Conservation (phyloP, 2,113 vertebrate genomes). For the sheep (Ovis aries) region DNA sequence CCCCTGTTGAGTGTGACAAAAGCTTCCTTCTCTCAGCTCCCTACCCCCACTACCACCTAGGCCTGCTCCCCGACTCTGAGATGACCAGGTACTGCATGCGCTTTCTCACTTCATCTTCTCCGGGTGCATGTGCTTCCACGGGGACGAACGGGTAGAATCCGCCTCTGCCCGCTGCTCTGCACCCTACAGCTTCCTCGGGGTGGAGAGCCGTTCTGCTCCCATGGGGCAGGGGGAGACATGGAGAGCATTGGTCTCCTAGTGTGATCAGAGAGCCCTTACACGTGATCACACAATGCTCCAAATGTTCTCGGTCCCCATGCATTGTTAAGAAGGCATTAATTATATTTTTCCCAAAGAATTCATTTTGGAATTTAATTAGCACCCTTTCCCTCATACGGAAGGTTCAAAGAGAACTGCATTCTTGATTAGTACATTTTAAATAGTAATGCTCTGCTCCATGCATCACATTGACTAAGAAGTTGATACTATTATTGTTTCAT, state of each 20-base stretch:
- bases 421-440: slow-evolving; percentile 5
- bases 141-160: neutral
- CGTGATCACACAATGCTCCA: neutral
- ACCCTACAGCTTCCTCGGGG: neutral
- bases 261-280: neutral
- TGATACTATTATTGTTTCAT: neutral
- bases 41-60: slow-evolving; percentile 94
- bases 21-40: slow-evolving; percentile 94
- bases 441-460: neutral
- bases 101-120: slow-evolving; percentile 77
- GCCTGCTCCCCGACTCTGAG: slow-evolving; percentile 95
- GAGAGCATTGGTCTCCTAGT: neutral
- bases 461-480: neutral
- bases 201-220: slow-evolving; percentile 14
- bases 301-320: neutral
- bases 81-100: slow-evolving; percentile 92
- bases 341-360: slow-evolving; percentile 23
- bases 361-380: slow-evolving; percentile 21
- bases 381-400: neutral
- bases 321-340: neutral
- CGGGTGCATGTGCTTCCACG: slow-evolving; percentile 60
- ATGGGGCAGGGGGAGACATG: neutral
- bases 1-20: slow-evolving; percentile 95
- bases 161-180: neutral
- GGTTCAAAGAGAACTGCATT: neutral